Evolutionary conservation across 1,140 invertebrate species (phyloP).

Genomic region (Heliconius melpomene): DNA sequence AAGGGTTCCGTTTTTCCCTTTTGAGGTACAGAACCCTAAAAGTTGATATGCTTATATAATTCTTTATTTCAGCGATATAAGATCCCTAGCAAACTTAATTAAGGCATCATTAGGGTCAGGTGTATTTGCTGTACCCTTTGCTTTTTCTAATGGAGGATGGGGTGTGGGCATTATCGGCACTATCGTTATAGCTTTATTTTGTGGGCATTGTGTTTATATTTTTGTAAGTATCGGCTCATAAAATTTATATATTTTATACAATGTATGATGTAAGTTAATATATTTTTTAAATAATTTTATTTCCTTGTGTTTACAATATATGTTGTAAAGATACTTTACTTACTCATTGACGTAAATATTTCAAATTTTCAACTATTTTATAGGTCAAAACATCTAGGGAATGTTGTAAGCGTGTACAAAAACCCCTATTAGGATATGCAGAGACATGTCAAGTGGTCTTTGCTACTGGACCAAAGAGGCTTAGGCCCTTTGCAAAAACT

Average conservation of each 20-base stretch:
- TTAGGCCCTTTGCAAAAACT: slow-evolving; percentile 82
- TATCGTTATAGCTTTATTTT: slow-evolving; percentile 87
- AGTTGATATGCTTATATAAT: no score
- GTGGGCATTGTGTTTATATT: slow-evolving; percentile 90
- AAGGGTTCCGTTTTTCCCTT: no score
- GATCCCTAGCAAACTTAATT: slow-evolving; percentile 88
- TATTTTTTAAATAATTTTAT: no score
- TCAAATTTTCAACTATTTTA: slow-evolving; percentile 17
- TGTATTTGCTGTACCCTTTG: slow-evolving; percentile 92
- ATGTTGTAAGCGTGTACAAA: slow-evolving; percentile 84
- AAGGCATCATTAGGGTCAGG: slow-evolving; percentile 94
- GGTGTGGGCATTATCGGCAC: slow-evolving; percentile 87
- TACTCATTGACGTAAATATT: no score
- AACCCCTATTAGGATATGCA: slow-evolving; percentile 87
- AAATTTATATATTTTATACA: no score
- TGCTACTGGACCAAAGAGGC: slow-evolving; percentile 84
- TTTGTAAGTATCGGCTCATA: slow-evolving; percentile 83
- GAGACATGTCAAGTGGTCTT: slow-evolving; percentile 90
- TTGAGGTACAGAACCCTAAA: no score
- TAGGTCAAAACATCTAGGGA: slow-evolving; percentile 86
- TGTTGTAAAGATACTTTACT: no score
- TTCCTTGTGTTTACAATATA: no score
- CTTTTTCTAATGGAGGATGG: slow-evolving; percentile 90
- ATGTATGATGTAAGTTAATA: no score
- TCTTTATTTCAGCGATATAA: slow-evolving; percentile 82